Conservation (phyloP, 2,888 invertebrate genomes). For the Leptothorax acervorum region DNA sequence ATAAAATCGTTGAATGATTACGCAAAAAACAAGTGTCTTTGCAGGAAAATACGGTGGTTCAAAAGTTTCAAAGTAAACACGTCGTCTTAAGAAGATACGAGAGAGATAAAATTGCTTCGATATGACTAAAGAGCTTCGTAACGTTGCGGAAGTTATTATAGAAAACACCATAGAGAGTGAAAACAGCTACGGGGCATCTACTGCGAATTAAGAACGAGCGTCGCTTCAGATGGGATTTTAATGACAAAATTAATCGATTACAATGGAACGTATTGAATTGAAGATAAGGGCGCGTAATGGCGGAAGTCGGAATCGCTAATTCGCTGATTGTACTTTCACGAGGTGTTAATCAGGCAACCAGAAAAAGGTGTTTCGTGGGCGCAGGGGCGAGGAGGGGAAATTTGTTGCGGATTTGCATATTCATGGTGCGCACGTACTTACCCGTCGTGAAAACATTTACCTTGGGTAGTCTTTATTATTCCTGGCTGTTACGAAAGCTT, state of each 20-base stretch:
- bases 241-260: slow-evolving; percentile 59
- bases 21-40: slow-evolving; percentile 51
- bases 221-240: slow-evolving; percentile 13
- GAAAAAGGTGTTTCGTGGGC: slow-evolving; percentile 74
- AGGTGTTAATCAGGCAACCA: slow-evolving; percentile 76
- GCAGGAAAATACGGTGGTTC: slow-evolving; percentile 23
- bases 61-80: slow-evolving; percentile 54
- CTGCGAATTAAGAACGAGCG: slow-evolving; percentile 11
- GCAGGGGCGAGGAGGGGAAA: slow-evolving; percentile 70
- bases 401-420: slow-evolving; percentile 80
- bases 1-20: slow-evolving; percentile 48
- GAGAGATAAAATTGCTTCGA: slow-evolving; percentile 48
- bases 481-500: slow-evolving; percentile 71
- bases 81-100: slow-evolving; percentile 32
- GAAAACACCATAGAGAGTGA: slow-evolving; percentile 38
- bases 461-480: slow-evolving; percentile 76
- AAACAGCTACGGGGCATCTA: slow-evolving; percentile 22
- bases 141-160: slow-evolving; percentile 50
- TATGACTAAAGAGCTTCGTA: slow-evolving; percentile 42
- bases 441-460: slow-evolving; percentile 76
- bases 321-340: slow-evolving; percentile 79
- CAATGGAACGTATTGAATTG: slow-evolving; percentile 69
- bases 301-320: slow-evolving; percentile 65
- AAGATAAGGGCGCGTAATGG: slow-evolving; percentile 73
- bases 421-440: slow-evolving; percentile 76